Evolutionary conservation across 2,113 vertebrate species (phyloP).

Genomic region (Trogon melanurus): DNA sequence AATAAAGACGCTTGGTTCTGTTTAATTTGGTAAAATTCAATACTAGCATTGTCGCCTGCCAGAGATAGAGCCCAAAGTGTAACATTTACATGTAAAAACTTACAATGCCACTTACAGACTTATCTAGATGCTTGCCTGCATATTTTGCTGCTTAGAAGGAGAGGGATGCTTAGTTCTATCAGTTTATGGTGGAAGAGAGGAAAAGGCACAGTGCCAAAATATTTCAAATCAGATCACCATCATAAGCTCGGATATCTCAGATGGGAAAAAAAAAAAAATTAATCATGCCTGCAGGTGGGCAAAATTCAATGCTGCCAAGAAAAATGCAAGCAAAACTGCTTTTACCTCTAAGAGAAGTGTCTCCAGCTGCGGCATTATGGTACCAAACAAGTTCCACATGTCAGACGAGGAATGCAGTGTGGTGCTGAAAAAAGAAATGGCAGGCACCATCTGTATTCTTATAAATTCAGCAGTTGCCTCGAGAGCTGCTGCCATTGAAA

Average conservation of each 20-base stretch:
- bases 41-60: not conserved
- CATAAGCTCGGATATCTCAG: not conserved
- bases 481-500: slow-evolving; percentile 55
- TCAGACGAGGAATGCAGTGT: slow-evolving; percentile 18
- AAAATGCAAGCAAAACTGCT: slow-evolving; percentile 57
- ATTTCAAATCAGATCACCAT: slow-evolving; percentile 45
- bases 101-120: not conserved
- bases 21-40: slow-evolving; percentile 19
- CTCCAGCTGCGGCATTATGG: slow-evolving; percentile 57
- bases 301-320: slow-evolving; percentile 55
- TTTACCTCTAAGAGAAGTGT: slow-evolving; percentile 51
- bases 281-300: slow-evolving; percentile 53
- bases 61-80: not conserved
- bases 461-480: slow-evolving; percentile 51
- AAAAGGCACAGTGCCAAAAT: slow-evolving; percentile 23
- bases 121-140: not conserved
- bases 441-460: slow-evolving; percentile 64
- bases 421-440: slow-evolving; percentile 44
- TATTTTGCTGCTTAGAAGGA: not conserved
- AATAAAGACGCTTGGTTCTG: not conserved
- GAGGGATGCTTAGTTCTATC: not conserved
- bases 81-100: not conserved
- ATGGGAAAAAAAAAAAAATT: slow-evolving; percentile 15
- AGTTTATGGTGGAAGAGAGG: not conserved
- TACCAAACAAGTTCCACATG: slow-evolving; percentile 64